Conservation (phyloP, 2,888 invertebrate genomes). For the Lydus trimaculatus region DNA sequence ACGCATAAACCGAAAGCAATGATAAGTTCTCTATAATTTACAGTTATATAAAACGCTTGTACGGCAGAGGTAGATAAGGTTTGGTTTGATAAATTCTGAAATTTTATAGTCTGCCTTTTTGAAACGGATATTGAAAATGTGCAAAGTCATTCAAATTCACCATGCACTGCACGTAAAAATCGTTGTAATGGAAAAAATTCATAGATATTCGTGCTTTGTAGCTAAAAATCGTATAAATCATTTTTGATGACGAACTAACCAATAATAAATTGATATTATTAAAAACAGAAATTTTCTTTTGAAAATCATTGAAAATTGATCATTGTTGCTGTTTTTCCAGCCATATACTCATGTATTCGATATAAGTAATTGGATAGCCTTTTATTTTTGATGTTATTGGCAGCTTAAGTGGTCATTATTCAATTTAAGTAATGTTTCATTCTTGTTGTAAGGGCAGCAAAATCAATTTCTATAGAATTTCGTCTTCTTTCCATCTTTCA, state of each 20-base stretch:
- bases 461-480: not conserved
- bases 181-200: slow-evolving; percentile 46
- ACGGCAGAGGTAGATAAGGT: slow-evolving; percentile 21
- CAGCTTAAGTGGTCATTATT: not conserved
- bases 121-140: slow-evolving; percentile 45
- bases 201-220: slow-evolving; percentile 39
- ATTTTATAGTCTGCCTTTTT: slow-evolving; percentile 37
- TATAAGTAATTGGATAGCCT: not conserved
- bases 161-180: slow-evolving; percentile 43
- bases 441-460: not conserved
- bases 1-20: not conserved
- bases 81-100: slow-evolving; percentile 25
- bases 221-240: slow-evolving; percentile 36
- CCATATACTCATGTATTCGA: not conserved
- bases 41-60: slow-evolving; percentile 1
- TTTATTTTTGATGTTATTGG: not conserved
- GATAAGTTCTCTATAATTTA: not conserved
- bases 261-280: slow-evolving; percentile 30
- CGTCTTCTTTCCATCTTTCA: not conserved
- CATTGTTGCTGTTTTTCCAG: not conserved
- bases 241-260: slow-evolving; percentile 30
- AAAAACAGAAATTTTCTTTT: too few relatives aligned
- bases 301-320: too few relatives aligned
- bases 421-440: not conserved
- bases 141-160: slow-evolving; percentile 46